Evolutionary conservation across 2,888 invertebrate genomes (phyloP).

Genomic region (Polymixis lichenea): DNA sequence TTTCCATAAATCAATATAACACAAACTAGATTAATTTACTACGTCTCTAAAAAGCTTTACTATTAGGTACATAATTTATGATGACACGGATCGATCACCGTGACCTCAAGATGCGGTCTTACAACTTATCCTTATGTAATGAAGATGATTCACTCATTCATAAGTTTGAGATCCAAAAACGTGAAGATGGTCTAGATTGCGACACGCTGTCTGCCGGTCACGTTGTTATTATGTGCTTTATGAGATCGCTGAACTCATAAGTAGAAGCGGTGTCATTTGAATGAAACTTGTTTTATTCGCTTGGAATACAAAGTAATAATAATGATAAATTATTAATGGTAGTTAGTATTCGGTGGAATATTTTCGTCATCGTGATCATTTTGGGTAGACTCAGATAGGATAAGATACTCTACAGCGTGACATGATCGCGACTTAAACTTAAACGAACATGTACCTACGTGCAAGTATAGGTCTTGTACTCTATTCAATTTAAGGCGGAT

Average conservation of each 20-base stretch:
- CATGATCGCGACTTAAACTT: no score
- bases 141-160: slow-evolving; percentile 70
- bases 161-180: slow-evolving; percentile 38
- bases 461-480: no score
- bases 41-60: background rate
- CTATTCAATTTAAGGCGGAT: background rate
- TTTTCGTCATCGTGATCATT: background rate
- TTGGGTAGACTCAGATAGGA: background rate
- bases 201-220: slow-evolving; percentile 38
- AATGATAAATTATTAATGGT: no score
- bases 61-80: background rate
- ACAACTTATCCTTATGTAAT: slow-evolving; percentile 65
- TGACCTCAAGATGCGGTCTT: slow-evolving; percentile 67
- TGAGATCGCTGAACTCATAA: slow-evolving; percentile 42
- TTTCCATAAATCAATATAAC: background rate
- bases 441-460: no score
- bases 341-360: background rate
- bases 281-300: background rate
- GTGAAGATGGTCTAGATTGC: slow-evolving; percentile 57
- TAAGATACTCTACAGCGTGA: background rate
- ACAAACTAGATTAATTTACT: background rate
- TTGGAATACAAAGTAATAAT: background rate
- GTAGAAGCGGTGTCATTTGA: slow-evolving; percentile 9
- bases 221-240: slow-evolving; percentile 27
- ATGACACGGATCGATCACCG: slow-evolving; percentile 42